Evolutionary conservation across 2,113 vertebrate genomes (phyloP), one percentile per base, ranked within the genome.

Genomic region (Tychaedon coryphoeus): DNA sequence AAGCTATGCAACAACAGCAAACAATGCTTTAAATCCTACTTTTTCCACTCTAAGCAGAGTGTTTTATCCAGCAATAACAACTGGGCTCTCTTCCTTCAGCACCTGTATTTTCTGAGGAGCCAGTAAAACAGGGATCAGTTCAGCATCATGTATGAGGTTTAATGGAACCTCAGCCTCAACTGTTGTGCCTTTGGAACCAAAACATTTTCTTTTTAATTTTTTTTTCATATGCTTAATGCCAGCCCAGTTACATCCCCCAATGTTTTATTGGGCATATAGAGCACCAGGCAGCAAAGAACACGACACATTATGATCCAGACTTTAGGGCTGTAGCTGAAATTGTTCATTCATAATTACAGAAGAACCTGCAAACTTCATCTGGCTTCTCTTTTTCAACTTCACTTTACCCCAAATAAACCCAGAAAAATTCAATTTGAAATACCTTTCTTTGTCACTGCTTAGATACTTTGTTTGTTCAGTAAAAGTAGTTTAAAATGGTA

Each of bases 61-160:
- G 31, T 56, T 97, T 86, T 82, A 53, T 69, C 84, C 8, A 0
- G 29, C 56, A 84, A 34, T 84, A 90, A 76, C 51, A 69, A 86
- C 31, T 73, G 69, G 58, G 60, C 33, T 88, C 58, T 45, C 50
- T 80, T 91, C 66, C 69, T 87, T 50, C 47, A 88, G 77, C 73
- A 96, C 91, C 92, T 96, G 90, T 67, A 88, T 89, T 93, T 94
- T 90, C 83, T 42, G 64, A 95, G 58, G 53, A 86, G 86, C 60
- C 91, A 91, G 69, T 74, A 90, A 95, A 97, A 60, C 70, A 81
- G 60, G 8, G 11, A 51, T 15, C 3, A 0, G 29, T 64, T 88
- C 71, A 88, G 57, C 38, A 71, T 76, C 34, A 25, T 19, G 10
- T 18, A 20, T 9, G 40, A 78, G 64, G 26, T 85, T 60, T 84